phyloP scores from a whole-genome alignment of 2,113 vertebrate genomes.

The Panurus biarmicus region DNA sequence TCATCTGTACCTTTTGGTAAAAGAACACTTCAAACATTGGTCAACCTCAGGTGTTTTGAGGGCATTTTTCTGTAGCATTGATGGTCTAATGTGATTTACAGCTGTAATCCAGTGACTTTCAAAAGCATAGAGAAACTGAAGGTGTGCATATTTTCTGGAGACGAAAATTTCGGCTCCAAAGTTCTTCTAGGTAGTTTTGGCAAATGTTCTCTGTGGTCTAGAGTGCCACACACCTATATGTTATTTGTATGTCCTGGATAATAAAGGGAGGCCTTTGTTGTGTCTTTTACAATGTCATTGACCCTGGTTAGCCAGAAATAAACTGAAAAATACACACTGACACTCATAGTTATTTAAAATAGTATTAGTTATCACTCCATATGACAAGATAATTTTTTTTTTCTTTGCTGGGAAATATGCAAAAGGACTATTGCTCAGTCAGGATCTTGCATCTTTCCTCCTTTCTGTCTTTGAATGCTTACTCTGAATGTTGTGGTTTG shows the following conservation, averaged over 20 bases:
- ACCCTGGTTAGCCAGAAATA: neutral
- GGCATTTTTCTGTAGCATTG: neutral
- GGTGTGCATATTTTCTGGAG: neutral
- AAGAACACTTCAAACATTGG: neutral
- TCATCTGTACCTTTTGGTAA: neutral
- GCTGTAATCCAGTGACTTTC: neutral
- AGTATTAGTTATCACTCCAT: neutral
- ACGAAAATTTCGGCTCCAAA: neutral
- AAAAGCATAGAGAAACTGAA: neutral
- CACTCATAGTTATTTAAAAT: neutral
- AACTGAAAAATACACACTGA: neutral
- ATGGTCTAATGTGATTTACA: neutral
- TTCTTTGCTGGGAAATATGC: neutral
- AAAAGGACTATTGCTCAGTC: neutral
- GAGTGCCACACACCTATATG: neutral
- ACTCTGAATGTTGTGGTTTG: neutral
- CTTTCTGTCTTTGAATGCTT: neutral
- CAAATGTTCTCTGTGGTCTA: neutral
- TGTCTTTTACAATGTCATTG: neutral
- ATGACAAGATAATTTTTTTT: neutral
- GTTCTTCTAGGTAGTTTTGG: neutral
- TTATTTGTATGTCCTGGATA: neutral
- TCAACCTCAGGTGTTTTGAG: rapidly evolving
- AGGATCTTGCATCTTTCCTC: neutral
- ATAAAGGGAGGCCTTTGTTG: neutral